A percentile compares a stretch with the other conserved stretches of the same genome.
These are phyloP conservation scores for Lytechinus pictus DNA, from an alignment of 35 echinoderm and acorn worm species.

Conservation along the genomic window DNA sequence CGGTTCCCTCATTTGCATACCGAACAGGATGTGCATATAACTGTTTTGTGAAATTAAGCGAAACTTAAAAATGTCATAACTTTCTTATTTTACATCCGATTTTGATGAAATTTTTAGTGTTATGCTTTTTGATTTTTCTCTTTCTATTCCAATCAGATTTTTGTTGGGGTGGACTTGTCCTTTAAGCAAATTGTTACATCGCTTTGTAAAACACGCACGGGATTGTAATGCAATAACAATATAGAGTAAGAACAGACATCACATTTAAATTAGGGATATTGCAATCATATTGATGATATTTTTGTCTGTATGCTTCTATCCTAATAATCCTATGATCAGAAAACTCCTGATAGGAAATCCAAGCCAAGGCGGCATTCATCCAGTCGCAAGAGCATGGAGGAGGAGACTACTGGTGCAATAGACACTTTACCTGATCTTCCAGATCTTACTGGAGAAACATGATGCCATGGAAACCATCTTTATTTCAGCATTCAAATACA, in stretches of 20 bases:
- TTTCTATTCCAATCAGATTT: too few species aligned
- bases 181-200: background rate
- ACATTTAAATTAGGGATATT: background rate
- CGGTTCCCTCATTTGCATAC: too few species aligned
- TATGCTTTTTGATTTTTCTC: too few species aligned
- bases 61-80: too few species aligned
- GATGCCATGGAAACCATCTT: slow-evolving; percentile 2
- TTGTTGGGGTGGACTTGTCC: too few species aligned
- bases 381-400: background rate
- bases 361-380: slow-evolving; percentile 17
- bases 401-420: background rate
- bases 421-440: slow-evolving; percentile 33
- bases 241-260: background rate
- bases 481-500: background rate
- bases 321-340: background rate
- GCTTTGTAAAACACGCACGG: background rate
- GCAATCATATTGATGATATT: background rate
- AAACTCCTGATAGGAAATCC: background rate
- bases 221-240: too few species aligned
- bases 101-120: too few species aligned
- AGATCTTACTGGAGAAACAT: background rate
- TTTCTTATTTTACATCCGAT: too few species aligned
- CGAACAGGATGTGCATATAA: too few species aligned
- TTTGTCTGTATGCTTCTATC: background rate
- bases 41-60: too few species aligned